Evolutionary conservation across 1,140 invertebrate species (phyloP).

Genomic region (Drosophila repletoides): DNA sequence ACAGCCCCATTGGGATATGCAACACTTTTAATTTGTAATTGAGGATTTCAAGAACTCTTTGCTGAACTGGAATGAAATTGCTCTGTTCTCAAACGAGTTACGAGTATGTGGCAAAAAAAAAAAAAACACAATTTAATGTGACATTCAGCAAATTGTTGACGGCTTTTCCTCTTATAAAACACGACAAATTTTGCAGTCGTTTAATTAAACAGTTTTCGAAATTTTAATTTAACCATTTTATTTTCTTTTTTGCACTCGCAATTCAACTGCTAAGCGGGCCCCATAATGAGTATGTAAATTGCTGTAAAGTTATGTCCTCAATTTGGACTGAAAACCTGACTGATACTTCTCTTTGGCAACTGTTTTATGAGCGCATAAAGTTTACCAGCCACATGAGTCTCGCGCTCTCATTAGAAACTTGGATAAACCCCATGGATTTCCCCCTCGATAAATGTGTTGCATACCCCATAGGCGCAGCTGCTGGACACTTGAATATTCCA

Average conservation of each 20-base stretch:
- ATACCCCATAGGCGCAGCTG: slow-evolving; percentile 36
- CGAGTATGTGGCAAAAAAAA: slow-evolving; percentile 16
- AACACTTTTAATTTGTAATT: slow-evolving; percentile 25
- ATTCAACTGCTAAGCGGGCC: slow-evolving; percentile 42
- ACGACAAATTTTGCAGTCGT: slow-evolving; percentile 37
- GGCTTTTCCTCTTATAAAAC: slow-evolving; percentile 19
- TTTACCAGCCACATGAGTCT: slow-evolving; percentile 62
- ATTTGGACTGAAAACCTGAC: slow-evolving; percentile 36
- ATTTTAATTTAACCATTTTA: slow-evolving; percentile 40
- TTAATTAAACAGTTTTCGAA: slow-evolving; percentile 66
- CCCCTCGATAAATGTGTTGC: slow-evolving; percentile 30
- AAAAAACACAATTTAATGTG: slow-evolving; percentile 43
- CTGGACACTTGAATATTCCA: slow-evolving; percentile 4
- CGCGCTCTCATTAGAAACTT: slow-evolving; percentile 61
- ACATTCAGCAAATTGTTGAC: slow-evolving; percentile 27
- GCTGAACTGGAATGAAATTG: slow-evolving; percentile 47
- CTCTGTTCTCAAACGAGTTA: slow-evolving; percentile 6
- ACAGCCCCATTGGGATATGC: slow-evolving; percentile 6
- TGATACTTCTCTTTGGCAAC: slow-evolving; percentile 13
- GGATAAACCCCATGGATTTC: slow-evolving; percentile 60
- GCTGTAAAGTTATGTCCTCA: slow-evolving; percentile 66
- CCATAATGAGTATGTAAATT: slow-evolving; percentile 77
- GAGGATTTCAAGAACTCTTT: slow-evolving; percentile 45
- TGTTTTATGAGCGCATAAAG: slow-evolving; percentile 68
- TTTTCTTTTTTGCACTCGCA: background rate